These are phyloP conservation scores for Coreius guichenoti DNA, from an alignment of 2,797 vertebrate species.

Conservation along the genomic window DNA sequence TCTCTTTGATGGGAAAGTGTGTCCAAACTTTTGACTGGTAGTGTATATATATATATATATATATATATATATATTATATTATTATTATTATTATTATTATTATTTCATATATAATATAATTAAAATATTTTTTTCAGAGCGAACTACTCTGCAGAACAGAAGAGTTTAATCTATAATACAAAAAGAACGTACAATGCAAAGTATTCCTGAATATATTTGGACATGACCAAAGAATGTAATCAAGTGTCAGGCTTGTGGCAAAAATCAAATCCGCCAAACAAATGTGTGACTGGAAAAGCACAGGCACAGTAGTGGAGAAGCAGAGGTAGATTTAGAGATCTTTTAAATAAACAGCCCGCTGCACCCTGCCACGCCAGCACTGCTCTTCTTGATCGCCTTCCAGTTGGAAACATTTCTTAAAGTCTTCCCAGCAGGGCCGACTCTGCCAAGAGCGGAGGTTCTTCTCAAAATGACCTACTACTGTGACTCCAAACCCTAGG, in stretches of 20 bases:
- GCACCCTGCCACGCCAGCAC: conserved; percentile 60
- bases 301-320: conserved; percentile 39
- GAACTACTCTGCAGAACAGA: not conserved
- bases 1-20: no score
- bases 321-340: conserved; percentile 50
- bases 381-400: conserved; percentile 59
- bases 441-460: conserved; percentile 60
- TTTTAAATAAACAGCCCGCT: conserved; percentile 60
- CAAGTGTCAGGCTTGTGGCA: conserved; percentile 14
- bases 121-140: not conserved
- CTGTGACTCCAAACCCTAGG: conserved; percentile 47
- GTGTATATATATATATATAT: no score
- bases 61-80: no score
- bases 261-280: conserved; percentile 20
- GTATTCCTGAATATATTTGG: not conserved
- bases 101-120: not conserved
- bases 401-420: conserved; percentile 57
- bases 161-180: conserved; percentile 4
- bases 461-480: conserved; percentile 57
- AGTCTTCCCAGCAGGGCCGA: conserved; percentile 54
- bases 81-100: no score
- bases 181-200: not conserved
- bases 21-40: no score
- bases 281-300: conserved; percentile 29
- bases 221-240: conserved; percentile 6